Evolutionary conservation across 2,797 vertebrate species (phyloP).

Genomic region (Apodemus agrarius): DNA sequence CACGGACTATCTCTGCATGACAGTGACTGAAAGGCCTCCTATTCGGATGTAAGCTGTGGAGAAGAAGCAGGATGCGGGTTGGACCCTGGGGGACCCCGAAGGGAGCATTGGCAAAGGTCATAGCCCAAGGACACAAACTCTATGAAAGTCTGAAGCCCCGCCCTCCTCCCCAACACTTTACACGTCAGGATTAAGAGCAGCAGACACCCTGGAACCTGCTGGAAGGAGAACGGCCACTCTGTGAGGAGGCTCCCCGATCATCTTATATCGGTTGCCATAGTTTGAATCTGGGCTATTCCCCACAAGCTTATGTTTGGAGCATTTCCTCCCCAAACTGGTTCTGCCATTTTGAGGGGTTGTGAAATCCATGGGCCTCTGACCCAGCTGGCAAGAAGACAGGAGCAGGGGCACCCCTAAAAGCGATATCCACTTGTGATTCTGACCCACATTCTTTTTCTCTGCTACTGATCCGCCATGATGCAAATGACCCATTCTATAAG

Average conservation of each 20-base stretch:
- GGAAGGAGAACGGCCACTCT: background rate
- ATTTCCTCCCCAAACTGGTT: too few relatives aligned
- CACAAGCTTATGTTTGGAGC: background rate
- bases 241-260: background rate
- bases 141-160: background rate
- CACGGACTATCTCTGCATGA: background rate
- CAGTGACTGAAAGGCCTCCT: background rate
- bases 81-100: too few relatives aligned
- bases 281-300: background rate
- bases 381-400: background rate
- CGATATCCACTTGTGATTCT: background rate
- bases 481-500: background rate
- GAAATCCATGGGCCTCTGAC: background rate
- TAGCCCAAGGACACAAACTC: background rate
- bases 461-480: background rate
- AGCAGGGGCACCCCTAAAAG: background rate
- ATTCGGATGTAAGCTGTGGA: background rate
- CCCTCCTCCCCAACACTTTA: accelerated
- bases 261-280: background rate
- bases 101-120: background rate
- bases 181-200: background rate
- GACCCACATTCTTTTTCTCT: background rate
- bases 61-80: background rate
- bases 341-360: too few relatives aligned
- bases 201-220: background rate